These are phyloP conservation scores for Coleophora flavipennella DNA, from an alignment of 2,888 invertebrate species.

Conservation along the genomic window DNA sequence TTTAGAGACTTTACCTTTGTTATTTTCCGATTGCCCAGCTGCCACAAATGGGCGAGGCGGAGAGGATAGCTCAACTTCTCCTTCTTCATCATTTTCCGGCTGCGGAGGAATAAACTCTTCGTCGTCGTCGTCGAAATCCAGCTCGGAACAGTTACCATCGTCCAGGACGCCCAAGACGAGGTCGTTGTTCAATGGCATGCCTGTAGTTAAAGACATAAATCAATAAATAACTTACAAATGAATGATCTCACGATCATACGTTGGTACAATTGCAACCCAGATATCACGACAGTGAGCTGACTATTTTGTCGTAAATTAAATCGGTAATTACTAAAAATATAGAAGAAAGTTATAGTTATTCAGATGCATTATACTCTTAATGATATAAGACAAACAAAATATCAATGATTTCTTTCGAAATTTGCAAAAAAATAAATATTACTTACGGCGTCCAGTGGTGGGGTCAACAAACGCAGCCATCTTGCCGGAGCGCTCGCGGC, in stretches of 20 bases:
- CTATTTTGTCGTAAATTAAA: background rate
- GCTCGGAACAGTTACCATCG: constrained; percentile 1
- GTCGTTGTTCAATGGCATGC: background rate
- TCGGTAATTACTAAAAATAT: background rate
- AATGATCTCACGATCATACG: background rate
- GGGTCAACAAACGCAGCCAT: constrained; percentile 1
- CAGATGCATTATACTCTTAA: background rate
- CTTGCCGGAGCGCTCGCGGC: background rate
- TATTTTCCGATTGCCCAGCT: too few species aligned
- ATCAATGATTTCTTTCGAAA: background rate
- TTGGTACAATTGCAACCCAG: constrained; percentile 2
- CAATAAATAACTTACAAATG: background rate
- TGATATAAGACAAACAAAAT: background rate
- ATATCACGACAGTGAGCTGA: background rate
- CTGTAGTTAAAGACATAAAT: background rate
- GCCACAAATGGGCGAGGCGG: background rate
- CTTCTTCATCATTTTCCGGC: background rate
- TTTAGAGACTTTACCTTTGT: background rate
- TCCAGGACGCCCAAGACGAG: background rate
- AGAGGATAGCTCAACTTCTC: background rate
- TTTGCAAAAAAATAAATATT: background rate
- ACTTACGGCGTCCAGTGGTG: background rate
- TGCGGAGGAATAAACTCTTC: constrained; percentile 1
- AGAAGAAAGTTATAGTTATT: background rate
- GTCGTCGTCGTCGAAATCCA: constrained; percentile 1